Percentiles rank a stretch among this genome's conserved stretches.
Evolutionary conservation across 2,113 vertebrate species (phyloP).

Genomic region (Hypanus sabinus): DNA sequence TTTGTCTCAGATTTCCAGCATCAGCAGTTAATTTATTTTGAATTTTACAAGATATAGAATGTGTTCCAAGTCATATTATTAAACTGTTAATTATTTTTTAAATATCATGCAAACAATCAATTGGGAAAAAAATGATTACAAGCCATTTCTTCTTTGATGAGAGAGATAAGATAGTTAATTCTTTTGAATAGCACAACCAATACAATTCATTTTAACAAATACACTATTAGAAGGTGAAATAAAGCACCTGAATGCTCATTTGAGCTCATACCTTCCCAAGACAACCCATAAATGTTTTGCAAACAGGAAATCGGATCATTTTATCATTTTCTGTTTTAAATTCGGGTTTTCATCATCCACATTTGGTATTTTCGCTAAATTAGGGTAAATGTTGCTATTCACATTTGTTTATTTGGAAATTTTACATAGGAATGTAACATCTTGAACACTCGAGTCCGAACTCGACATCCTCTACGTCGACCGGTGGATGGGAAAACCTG

Average conservation of each 20-base stretch:
- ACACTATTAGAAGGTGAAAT: not conserved
- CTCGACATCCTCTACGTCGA: slow-evolving; percentile 69
- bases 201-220: not conserved
- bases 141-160: not conserved
- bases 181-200: not conserved
- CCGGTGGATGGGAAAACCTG: slow-evolving; percentile 59
- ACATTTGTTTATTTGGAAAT: slow-evolving; percentile 13
- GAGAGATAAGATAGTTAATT: not conserved
- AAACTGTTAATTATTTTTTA: not conserved
- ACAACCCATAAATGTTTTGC: not conserved
- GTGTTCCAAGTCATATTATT: not conserved
- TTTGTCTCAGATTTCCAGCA: no score
- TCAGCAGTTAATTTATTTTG: no score
- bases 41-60: not conserved
- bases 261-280: not conserved
- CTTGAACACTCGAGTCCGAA: slow-evolving; percentile 62
- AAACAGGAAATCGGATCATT: not conserved
- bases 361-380: not conserved
- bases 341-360: not conserved
- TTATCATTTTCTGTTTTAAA: not conserved
- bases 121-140: not conserved
- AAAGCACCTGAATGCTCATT: not conserved
- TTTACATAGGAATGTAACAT: slow-evolving; percentile 68
- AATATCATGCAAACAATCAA: not conserved
- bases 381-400: not conserved